phyloP scores from a whole-genome alignment of 1,140 invertebrate species.

The Drosophila pallidifrons region DNA sequence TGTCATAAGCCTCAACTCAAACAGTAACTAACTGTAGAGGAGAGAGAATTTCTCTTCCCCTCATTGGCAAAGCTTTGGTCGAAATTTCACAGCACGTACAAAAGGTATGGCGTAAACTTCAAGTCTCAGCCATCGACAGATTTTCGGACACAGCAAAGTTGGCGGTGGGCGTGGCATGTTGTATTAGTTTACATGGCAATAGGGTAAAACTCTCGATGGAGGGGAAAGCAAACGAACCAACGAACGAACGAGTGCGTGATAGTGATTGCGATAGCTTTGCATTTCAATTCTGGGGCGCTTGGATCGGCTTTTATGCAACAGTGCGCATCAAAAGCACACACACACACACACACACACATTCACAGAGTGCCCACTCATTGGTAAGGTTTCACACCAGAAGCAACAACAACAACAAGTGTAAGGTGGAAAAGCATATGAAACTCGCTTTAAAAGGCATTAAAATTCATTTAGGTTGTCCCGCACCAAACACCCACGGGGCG shows the following conservation, averaged over 20 bases:
- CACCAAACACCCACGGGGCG: conserved; percentile 35
- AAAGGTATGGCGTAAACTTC: neutral
- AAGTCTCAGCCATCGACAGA: conserved; percentile 32
- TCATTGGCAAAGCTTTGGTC: neutral
- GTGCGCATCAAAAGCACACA: conserved; percentile 71
- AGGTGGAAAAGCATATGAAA: conserved; percentile 63
- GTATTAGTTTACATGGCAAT: conserved; percentile 62
- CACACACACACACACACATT: conserved; percentile 40
- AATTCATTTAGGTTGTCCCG: conserved; percentile 76
- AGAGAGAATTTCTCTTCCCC: neutral
- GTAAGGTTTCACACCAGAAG: conserved; percentile 57
- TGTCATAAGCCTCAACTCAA: conserved; percentile 20
- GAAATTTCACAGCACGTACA: conserved; percentile 28
- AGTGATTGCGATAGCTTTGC: conserved; percentile 54
- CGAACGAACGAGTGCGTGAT: neutral
- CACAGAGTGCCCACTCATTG: conserved; percentile 49
- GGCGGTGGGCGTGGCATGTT: conserved; percentile 35
- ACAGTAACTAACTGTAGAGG: conserved; percentile 22
- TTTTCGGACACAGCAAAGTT: conserved; percentile 45
- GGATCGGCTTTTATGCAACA: conserved; percentile 78
- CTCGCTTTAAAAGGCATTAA: conserved; percentile 74
- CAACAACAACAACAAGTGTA: conserved; percentile 39
- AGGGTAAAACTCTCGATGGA: neutral
- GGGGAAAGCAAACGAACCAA: neutral
- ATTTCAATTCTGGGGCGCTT: conserved; percentile 50